Evolutionary conservation across 2,888 invertebrate species (phyloP).

Genomic region (Boloria selene): DNA sequence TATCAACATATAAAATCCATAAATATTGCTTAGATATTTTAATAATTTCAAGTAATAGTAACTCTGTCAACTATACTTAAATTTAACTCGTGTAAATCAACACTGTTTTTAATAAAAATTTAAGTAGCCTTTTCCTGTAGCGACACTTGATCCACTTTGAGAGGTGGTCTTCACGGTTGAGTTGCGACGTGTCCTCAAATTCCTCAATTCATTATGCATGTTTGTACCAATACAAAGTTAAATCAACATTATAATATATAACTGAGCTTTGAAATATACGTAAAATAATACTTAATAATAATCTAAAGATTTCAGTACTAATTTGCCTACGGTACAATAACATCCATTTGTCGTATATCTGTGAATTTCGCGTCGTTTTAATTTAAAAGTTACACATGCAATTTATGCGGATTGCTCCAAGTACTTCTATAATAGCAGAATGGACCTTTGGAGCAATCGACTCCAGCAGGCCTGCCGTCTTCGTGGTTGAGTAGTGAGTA

Average conservation of each 20-base stretch:
- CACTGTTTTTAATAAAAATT: slow-evolving; percentile 40
- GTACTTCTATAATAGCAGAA: no score
- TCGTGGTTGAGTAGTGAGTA: no score
- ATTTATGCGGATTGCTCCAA: no score
- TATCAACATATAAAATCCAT: neutral
- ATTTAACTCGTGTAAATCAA: slow-evolving; percentile 32
- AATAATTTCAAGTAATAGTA: neutral
- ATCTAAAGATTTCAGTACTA: neutral
- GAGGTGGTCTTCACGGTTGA: slow-evolving; percentile 49
- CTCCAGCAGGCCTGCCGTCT: no score
- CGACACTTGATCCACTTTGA: slow-evolving; percentile 46
- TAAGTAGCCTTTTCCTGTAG: slow-evolving; percentile 43
- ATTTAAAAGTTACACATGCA: no score
- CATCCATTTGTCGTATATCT: no score
- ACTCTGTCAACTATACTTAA: neutral
- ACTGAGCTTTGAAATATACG: neutral
- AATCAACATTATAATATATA: slow-evolving; percentile 12
- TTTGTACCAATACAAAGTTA: slow-evolving; percentile 33
- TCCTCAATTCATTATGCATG: slow-evolving; percentile 41
- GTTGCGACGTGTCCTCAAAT: slow-evolving; percentile 45
- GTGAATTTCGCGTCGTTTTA: no score
- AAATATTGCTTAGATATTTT: neutral
- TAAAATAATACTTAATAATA: neutral
- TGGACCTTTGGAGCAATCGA: no score
- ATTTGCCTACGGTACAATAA: no score